phyloP scores from a whole-genome alignment of 2,113 vertebrate genomes.

The Bos javanicus region DNA sequence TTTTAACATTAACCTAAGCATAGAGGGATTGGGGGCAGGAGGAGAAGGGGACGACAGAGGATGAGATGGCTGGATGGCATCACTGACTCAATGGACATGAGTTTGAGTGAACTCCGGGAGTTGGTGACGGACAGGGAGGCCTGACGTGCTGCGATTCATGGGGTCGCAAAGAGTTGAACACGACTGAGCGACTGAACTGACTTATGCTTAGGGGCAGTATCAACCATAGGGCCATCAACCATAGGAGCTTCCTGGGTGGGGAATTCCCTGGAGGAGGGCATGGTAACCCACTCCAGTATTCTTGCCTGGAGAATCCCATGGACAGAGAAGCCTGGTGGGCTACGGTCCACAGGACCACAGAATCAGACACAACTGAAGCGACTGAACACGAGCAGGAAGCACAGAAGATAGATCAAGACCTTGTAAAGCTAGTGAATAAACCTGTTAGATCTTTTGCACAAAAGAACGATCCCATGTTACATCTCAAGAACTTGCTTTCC shows the following conservation, averaged over 20 bases:
- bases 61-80: too few species aligned
- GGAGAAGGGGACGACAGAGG: too few species aligned
- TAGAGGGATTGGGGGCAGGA: too few species aligned
- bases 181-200: not conserved
- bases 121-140: too few species aligned
- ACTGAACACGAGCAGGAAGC: not conserved
- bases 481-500: not conserved
- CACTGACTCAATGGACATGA: accelerated
- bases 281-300: not conserved
- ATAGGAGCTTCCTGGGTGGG: not conserved
- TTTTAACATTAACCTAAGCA: not conserved
- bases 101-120: too few species aligned
- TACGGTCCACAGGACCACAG: not conserved
- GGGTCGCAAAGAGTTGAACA: accelerated
- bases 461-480: not conserved
- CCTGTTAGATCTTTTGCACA: not conserved
- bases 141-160: too few species aligned
- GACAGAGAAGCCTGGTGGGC: not conserved
- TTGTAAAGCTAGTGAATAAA: not conserved
- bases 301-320: not conserved
- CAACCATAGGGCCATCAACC: not conserved
- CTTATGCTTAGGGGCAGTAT: not conserved
- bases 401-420: not conserved
- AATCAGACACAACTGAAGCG: not conserved
- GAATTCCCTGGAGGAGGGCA: not conserved